Evolutionary conservation across 2,797 vertebrate species (phyloP).

Genomic region (Dendrocincla fuliginosa): DNA sequence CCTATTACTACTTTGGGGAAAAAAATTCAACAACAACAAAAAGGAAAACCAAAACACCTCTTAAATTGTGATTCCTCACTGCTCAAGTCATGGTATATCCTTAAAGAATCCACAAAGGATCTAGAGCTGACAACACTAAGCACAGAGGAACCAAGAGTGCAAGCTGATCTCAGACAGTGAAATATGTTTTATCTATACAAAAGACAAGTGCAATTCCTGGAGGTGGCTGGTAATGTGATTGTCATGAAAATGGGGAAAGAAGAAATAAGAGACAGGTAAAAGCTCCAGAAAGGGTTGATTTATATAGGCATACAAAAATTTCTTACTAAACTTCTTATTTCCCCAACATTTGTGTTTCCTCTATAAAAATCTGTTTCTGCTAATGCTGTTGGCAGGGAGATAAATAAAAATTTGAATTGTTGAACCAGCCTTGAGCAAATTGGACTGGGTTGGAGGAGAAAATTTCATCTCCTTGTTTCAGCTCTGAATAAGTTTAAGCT

Average conservation of each 20-base stretch:
- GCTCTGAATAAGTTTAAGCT: neutral
- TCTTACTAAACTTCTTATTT: neutral
- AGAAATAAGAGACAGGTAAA: neutral
- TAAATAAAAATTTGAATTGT: constrained; percentile 2
- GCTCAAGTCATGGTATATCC: neutral
- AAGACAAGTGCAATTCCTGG: neutral
- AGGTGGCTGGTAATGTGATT: neutral
- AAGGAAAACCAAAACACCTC: neutral
- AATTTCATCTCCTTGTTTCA: neutral
- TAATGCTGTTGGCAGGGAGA: neutral
- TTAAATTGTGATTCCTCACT: neutral
- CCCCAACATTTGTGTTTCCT: neutral
- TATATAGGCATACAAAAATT: neutral
- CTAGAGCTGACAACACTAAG: neutral
- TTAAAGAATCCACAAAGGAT: neutral
- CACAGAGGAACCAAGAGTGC: neutral
- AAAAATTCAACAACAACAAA: neutral
- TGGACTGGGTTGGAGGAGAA: neutral
- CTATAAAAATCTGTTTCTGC: constrained; percentile 4
- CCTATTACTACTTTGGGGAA: neutral
- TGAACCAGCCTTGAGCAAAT: neutral
- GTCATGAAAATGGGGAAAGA: neutral
- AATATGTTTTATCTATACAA: neutral
- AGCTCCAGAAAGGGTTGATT: neutral
- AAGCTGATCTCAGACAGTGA: neutral